Evolutionary conservation across 2,888 invertebrate genomes (phyloP).

Genomic region (Gastracanthus pulcherrimus): DNA sequence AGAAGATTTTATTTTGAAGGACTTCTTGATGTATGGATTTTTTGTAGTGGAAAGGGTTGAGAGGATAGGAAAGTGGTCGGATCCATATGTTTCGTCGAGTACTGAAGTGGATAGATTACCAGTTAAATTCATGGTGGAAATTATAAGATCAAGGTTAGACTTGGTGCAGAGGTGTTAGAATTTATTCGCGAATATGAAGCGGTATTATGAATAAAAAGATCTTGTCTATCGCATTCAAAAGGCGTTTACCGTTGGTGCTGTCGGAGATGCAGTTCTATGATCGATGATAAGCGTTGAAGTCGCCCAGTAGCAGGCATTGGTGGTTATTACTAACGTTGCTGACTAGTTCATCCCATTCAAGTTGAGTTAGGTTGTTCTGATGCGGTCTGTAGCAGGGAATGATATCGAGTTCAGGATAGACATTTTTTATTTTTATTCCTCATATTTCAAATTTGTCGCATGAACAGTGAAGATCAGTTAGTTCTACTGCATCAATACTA

Average conservation of each 20-base stretch:
- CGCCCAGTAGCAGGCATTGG: background rate
- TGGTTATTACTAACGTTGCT: background rate
- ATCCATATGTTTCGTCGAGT: background rate
- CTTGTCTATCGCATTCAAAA: background rate
- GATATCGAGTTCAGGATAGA: background rate
- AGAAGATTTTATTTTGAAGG: background rate
- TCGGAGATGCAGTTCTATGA: background rate
- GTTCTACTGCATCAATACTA: background rate
- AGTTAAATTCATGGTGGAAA: conserved; percentile 3
- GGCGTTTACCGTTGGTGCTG: background rate
- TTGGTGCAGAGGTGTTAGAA: background rate
- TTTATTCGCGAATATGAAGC: background rate
- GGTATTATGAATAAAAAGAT: conserved; percentile 11
- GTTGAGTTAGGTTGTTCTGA: background rate
- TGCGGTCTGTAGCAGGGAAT: background rate
- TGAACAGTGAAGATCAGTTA: background rate
- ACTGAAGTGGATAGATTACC: background rate
- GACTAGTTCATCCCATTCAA: background rate
- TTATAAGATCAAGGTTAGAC: conserved; percentile 30
- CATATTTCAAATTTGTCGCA: background rate
- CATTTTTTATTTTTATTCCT: background rate
- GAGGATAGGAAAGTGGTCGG: conserved; percentile 9
- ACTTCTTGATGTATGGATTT: conserved; percentile 10
- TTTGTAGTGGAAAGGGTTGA: background rate
- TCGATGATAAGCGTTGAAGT: background rate